These are phyloP conservation scores for Trichoplusia ni DNA, from an alignment of 1,140 invertebrate genomes.

Conservation along the genomic window DNA sequence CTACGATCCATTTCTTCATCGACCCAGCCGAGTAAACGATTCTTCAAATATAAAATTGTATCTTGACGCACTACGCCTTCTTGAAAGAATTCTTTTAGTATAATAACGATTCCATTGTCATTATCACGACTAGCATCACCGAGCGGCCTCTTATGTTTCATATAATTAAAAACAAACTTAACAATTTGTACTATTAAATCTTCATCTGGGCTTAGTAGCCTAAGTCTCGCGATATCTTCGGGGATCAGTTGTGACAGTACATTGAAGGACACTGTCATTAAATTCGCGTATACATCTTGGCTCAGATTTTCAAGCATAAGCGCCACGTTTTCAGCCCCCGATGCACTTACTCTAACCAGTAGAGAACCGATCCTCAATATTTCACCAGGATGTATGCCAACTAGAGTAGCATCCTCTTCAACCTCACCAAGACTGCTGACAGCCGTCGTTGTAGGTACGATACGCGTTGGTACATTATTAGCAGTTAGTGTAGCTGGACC, in stretches of 20 bases:
- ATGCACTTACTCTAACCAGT: slow-evolving; percentile 58
- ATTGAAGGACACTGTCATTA: slow-evolving; percentile 70
- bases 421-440: slow-evolving; percentile 43
- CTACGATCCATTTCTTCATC: slow-evolving; percentile 52
- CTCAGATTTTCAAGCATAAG: slow-evolving; percentile 62
- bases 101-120: slow-evolving; percentile 64
- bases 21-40: slow-evolving; percentile 53
- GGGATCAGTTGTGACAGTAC: slow-evolving; percentile 61
- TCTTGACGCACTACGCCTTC: slow-evolving; percentile 62
- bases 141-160: slow-evolving; percentile 66
- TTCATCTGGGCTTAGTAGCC: slow-evolving; percentile 65
- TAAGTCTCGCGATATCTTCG: slow-evolving; percentile 58
- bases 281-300: slow-evolving; percentile 60
- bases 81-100: slow-evolving; percentile 74
- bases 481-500: slow-evolving; percentile 51
- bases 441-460: slow-evolving; percentile 44
- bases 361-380: slow-evolving; percentile 61
- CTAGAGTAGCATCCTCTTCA: slow-evolving; percentile 52
- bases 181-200: slow-evolving; percentile 69
- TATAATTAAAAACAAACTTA: slow-evolving; percentile 70
- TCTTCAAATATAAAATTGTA: slow-evolving; percentile 62
- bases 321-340: slow-evolving; percentile 63
- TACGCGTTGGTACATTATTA: slow-evolving; percentile 56
- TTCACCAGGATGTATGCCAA: slow-evolving; percentile 67
- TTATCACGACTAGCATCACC: slow-evolving; percentile 51